Evolutionary conservation across 2,113 vertebrate genomes (phyloP), one percentile per base, ranked within the genome.

Genomic region (Rousettus leschenaultii): DNA sequence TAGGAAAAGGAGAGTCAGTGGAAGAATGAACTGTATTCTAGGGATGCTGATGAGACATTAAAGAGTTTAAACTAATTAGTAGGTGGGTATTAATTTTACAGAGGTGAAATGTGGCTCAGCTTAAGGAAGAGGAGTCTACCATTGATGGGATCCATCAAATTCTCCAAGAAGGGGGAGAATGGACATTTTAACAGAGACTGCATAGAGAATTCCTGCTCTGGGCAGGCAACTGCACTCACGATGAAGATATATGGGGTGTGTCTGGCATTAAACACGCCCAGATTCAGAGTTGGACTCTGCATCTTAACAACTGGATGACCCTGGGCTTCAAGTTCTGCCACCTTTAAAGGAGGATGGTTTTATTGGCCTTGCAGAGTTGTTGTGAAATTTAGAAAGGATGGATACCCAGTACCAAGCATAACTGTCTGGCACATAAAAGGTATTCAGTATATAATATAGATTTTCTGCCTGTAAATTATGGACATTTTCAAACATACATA

Each of bases 401-500:
- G 71, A 13, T 92, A 57, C 21, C 53, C 35, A 88, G 33, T 70
- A 70, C 40, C 26, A 82, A 78, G 21, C 10, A 78, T n/a, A 91
- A 93, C 18, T 40, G 7, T 40, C 77, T 79, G 78, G 11, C 18
- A 78, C 43, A 66, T 15, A 85, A 35, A 82, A 93, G 33, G 7
- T 51, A 73, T 33, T 91, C 73, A 66, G 38, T 78, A 55, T 91
- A 84, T 59, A 91, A 15, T 61, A 79, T 7, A 75, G 66, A 86
- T 38, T 70, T 87, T 66, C 33, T 77, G 35, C 35, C 53, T 89
- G 80, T 51, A 82, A 79, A 45, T 93, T 57, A 90, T 2, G 43
- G 30, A 43, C 33, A 82, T 83, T 95, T 85, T 94, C 24, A 83
- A 95, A 86, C 43, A 92, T 22, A 84, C 4, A 91, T 21, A 74